Evolutionary conservation across 2,113 vertebrate species (phyloP).

Genomic region (Oryzias woworae): DNA sequence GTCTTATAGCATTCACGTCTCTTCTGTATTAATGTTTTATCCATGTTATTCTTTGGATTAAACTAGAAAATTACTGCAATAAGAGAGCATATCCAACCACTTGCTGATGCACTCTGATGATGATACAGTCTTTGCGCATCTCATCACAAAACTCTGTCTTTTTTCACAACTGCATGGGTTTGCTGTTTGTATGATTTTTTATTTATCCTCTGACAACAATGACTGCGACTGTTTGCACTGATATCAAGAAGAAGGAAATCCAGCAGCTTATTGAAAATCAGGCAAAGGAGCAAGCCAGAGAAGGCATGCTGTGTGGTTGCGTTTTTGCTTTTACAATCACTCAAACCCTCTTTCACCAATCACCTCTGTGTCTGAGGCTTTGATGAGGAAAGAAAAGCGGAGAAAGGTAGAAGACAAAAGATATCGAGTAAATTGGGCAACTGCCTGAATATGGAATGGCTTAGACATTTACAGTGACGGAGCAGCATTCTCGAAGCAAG

Average conservation of each 20-base stretch:
- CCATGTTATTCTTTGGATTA: too few relatives aligned
- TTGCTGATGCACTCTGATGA: conserved; percentile 1
- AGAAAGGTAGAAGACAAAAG: conserved; percentile 8
- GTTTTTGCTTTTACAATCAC: conserved; percentile 32
- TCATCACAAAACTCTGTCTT: conserved; percentile 59
- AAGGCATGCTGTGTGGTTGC: conserved; percentile 36
- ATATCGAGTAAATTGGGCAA: conserved; percentile 32
- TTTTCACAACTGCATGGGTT: conserved; percentile 45
- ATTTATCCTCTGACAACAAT: conserved; percentile 40
- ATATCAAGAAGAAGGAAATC: conserved; percentile 42
- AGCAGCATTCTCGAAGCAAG: conserved; percentile 50
- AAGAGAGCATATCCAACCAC: background rate
- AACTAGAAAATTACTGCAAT: too few relatives aligned
- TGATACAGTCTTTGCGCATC: conserved; percentile 30
- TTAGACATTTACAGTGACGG: conserved; percentile 47
- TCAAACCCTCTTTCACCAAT: conserved; percentile 46
- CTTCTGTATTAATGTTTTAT: conserved; percentile 26
- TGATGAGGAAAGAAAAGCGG: conserved; percentile 20
- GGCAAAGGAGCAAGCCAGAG: conserved; percentile 31
- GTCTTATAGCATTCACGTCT: conserved; percentile 7
- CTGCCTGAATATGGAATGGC: conserved; percentile 54
- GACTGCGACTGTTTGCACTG: conserved; percentile 37
- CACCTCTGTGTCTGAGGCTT: conserved; percentile 45
- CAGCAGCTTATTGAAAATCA: conserved; percentile 42
- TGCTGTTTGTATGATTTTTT: conserved; percentile 31